Conservation (phyloP, 23 tunicate species). For the Pegea sp. region DNA sequence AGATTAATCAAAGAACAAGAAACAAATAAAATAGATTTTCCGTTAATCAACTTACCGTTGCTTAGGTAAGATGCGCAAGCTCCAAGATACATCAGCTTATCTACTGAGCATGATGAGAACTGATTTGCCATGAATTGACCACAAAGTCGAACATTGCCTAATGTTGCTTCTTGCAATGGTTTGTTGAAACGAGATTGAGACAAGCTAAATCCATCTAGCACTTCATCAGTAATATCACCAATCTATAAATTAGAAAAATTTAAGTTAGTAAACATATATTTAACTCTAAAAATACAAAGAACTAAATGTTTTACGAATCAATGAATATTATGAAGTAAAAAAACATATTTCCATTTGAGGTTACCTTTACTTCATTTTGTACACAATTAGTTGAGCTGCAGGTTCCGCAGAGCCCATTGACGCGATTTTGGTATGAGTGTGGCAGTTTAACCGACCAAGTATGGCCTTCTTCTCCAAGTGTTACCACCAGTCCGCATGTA, state of each 20-base stretch:
- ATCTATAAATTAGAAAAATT: too few relatives aligned
- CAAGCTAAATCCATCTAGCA: conserved; percentile 17
- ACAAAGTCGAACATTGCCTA: not conserved
- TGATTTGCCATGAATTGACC: not conserved
- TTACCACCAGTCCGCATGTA: conserved; percentile 18
- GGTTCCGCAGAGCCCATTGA: conserved; percentile 69
- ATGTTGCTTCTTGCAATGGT: not conserved
- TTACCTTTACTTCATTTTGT: conserved; percentile 47
- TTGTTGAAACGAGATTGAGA: conserved; percentile 2
- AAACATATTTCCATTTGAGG: too few relatives aligned
- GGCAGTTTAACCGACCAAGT: conserved; percentile 71
- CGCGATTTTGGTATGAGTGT: conserved; percentile 19
- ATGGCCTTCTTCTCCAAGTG: conserved; percentile 21
- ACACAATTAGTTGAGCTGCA: conserved; percentile 14
- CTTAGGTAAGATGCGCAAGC: conserved; percentile 48
- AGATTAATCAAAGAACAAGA: not conserved
- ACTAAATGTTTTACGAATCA: too few relatives aligned
- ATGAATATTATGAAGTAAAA: too few relatives aligned
- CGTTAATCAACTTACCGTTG: conserved; percentile 31
- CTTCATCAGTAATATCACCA: conserved; percentile 11
- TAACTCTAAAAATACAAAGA: too few relatives aligned
- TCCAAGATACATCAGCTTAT: conserved; percentile 18
- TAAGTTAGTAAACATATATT: too few relatives aligned
- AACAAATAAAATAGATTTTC: not conserved
- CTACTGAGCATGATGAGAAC: conserved; percentile 59